Evolutionary conservation across 2,797 vertebrate genomes (phyloP).

Genomic region (Falco rusticolus): DNA sequence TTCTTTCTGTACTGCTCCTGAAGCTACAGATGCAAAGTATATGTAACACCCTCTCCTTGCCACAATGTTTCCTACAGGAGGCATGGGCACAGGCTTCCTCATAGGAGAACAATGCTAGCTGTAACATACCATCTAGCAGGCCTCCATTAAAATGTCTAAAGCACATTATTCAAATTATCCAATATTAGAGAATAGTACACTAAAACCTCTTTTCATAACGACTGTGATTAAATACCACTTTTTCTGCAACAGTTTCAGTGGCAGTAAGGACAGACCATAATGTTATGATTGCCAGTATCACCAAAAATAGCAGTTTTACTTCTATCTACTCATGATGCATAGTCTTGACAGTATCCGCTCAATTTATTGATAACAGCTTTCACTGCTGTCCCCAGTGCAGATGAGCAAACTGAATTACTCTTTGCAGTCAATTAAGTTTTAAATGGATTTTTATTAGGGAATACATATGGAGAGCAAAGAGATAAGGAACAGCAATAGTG

Average conservation of each 20-base stretch:
- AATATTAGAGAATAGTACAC: neutral
- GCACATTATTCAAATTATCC: neutral
- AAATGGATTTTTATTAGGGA: neutral
- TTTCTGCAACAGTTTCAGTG: neutral
- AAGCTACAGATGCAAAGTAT: neutral
- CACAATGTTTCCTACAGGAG: neutral
- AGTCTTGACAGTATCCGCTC: neutral
- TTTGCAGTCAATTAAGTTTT: neutral
- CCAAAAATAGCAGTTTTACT: neutral
- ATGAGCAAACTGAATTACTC: neutral
- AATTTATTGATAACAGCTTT: slow-evolving; percentile 4
- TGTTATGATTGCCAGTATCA: neutral
- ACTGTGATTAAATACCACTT: slow-evolving; percentile 1
- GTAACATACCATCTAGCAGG: neutral
- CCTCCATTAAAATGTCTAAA: neutral
- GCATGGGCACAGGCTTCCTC: neutral
- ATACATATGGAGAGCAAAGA: neutral
- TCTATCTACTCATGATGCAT: neutral
- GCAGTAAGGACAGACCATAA: neutral
- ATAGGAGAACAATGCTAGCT: neutral
- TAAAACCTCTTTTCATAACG: neutral
- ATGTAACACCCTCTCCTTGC: fast-evolving
- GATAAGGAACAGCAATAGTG: neutral
- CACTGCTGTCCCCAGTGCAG: neutral
- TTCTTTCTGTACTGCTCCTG: neutral